Base-by-base conservation (phyloP, 2,797 vertebrate species). In the Carapus acus region DNA sequence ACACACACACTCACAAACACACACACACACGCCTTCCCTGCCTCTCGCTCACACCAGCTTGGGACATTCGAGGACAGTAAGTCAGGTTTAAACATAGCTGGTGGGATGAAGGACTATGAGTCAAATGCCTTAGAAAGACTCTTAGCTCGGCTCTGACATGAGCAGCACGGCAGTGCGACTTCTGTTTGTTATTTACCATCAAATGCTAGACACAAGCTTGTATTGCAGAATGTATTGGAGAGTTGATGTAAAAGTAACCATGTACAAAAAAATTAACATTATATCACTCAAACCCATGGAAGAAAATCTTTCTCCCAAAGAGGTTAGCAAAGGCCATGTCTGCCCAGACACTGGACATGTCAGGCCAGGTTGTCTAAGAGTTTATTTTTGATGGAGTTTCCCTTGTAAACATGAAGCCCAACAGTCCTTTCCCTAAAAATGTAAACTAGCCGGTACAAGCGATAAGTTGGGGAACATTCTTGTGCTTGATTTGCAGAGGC, bases 231-330 rank as follows among this genome's bases (percentile, higher is more conserved):
- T 61, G 53, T 46, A 62, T 56, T 53, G 51, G 58, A 64, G 66
- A 43, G 46, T 57, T 59, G 41, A 53, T 27, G 24, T 27, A 27
- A 18, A 68, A 71, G 57, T 50, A 60, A 67, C 73, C 71, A 57
- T 73, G 69, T 58, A 69, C 71, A 79, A 80, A 75, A 80, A 82
- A 75, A 74, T 71, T 68, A 64, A 70, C 74, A 73, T 79, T 65
- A 76, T 76, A 64, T 80, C 70, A 78, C 81, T 79, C 74, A 81
- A 74, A 79, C 56, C 69, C 68, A 78, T 79, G 42, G 54, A 59
- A 80, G 49, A 47, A 58, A 78, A 59, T 6, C 19, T 36, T 65
- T 66, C 55, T 54, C 67, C 57, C 53, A 50, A 64, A 62, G 49
- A 60, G 52, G 69, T 48, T 63, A 54, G 54, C 67, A 58, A 24